Base-by-base conservation (phyloP, 2,113 vertebrate species). In the Labeo catla region DNA sequence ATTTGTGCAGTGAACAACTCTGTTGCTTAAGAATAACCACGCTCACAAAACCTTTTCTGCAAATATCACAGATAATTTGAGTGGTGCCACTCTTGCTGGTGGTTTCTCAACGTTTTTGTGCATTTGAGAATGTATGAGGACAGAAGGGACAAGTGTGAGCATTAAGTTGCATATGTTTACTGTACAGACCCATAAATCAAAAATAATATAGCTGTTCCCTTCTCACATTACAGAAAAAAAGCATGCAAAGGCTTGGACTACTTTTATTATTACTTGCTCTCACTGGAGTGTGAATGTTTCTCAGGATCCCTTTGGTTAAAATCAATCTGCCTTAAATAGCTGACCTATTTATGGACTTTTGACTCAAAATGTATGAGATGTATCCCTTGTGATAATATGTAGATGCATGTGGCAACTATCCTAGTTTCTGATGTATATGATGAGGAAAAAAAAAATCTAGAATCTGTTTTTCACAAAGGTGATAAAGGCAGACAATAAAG, bases 111-210 rank as follows among this genome's bases (percentile, higher is more conserved):
- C 73, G n/a, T 28, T 47, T 68, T 66, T 80, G 76, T 2, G 87
- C 72, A 72, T 82, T 84, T 57, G 87, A 82, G 81, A 88, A 91
- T 0, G 88, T 87, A 3, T 63, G 73, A n/a, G 89, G 83, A 61
- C 91, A 91, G 63, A 87, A 82, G 12, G 89, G 85, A 76, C 91
- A 91, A 16, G 76, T 43, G 52, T 81, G 83, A 1, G 86, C 9
- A 65, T 88, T 88, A 28, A 90, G 92, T n/a, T 89, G 91, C 92
- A 95, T 90, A 90, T 96, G 95, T 28, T 92, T 86, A 59, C 89
- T 93, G 87, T 95, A 96, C 2, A 78, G 54, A 52, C 90, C 88
- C 0, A 89, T 90, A 54, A 95, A 95, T 4, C 95, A 93, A 80
- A 96, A 95, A 28, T 28, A 28, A 28, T 28, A 28, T 28, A 28